Evolutionary conservation across 1,140 invertebrate genomes (phyloP), one percentile per base, ranked within the genome.

Genomic region (Penaeus japonicus): DNA sequence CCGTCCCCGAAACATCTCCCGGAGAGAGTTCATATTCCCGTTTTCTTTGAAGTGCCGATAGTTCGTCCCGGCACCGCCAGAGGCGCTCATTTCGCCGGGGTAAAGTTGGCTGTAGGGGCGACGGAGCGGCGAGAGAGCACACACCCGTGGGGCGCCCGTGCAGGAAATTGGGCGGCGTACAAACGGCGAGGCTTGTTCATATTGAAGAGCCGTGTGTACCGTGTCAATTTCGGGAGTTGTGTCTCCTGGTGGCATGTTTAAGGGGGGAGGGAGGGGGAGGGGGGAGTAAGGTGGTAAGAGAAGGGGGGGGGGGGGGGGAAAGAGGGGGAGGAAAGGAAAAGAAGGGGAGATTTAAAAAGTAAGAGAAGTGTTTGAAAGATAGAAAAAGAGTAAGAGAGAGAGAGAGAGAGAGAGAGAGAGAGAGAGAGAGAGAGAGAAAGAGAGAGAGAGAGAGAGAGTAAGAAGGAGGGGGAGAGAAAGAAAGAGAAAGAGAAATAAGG

Each of bases 11-110:
- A 27, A 20, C 35, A 35, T 32, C 57, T 65, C 57, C 35, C 39
- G 12, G 39, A 39, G 39, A 57, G 85, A 81, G 62, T 73, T 73
- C 85, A 81, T 87, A 79, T 79, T 87, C 57, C 53, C 77, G 79
- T 87, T 87, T 87, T 87, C 85, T 87, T 87, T 87, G 85, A 87
- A 87, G 85, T 87, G 39, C 77, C 59, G 85, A 81, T 87, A 87
- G 85, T 87, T 87, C 77, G 77, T 39, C 62, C 65, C 62, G 77
- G 20, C 79, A 70, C 78, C 57, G 85, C 85, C 73, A n/a, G 55
- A 30, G 85, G 85, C 77, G 77, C 79, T 87, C 85, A 87, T 87
- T 87, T 87, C 79, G 78, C 77, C 78, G 32, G 57, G 85, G 85
- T 62, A 87, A 87, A 87, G 85, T 87, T 87, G 85, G 85, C 85